Evolutionary conservation across 2,113 vertebrate species (phyloP), one percentile per base, ranked within the genome.

Genomic region (Pelusios castaneus): DNA sequence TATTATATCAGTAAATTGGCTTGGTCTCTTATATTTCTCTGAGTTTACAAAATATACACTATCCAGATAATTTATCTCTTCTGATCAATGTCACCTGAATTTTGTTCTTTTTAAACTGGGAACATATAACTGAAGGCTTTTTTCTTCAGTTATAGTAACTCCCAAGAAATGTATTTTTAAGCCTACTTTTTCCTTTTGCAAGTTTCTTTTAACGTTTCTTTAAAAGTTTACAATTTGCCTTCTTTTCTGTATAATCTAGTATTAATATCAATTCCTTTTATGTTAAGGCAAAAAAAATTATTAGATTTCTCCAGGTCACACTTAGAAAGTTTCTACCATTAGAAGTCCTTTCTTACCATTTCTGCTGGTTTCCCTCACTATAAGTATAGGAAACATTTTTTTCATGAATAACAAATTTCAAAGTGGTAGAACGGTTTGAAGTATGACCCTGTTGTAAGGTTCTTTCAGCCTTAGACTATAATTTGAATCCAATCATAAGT

Each of bases 401-500:
- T 90, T 34, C 91, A 78, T 43, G 21, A 60, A 17, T 75, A 88
- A 87, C 4, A 70, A 4, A 84, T 95, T 94, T 79, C 60, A 88
- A 49, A 60, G n/a, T 79, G 60, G 41, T 84, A 83, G 60, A 45
- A 92, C 79, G 75, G 89, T 88, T 85, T 70, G 58, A 94, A 95
- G 94, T 92, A 10, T 89, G 87, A 95, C 51, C 10, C 51, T 24
- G 60, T 6, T 51, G 19, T 80, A 89, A 92, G 80, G 77, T 85
- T 93, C 82, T 94, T 91, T 75, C 43, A 78, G 47, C 17, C 41
- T 95, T 94, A 92, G 70, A 91, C 67, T 96, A 17, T 80, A 97
- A 75, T 85, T 82, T 97, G 91, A 97, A 96, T 91, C 90, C 92
- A 76, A 5, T 97, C 93, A 94, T 56, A 90, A 88, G 88, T 95